Base-by-base conservation (phyloP, 2,888 invertebrate genomes). In the Caenorhabditis afra region DNA sequence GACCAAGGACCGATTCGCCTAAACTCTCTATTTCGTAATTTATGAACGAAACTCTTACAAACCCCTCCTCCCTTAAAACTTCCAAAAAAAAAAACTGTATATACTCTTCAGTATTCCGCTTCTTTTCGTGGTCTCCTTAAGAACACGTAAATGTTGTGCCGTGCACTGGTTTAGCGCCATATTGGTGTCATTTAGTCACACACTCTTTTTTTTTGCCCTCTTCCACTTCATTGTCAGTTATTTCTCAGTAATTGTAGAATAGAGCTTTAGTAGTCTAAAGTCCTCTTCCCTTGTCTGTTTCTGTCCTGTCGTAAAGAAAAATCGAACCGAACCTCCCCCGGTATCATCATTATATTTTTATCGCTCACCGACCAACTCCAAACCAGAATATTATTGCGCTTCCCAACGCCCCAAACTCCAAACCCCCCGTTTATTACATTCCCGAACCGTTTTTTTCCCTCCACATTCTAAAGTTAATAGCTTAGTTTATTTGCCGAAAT, bases 1-100 rank as follows among this genome's bases (percentile, higher is more conserved):
- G 11, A 68, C 83, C 12, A 71, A 71, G 39, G 81, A 81, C 37
- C 47, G 76, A 18, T 81, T 77, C 59, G 50, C 70, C 10, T 79
- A 65, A 64, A 16, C 29, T 39, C 37, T 7, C 3, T 12, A 49
- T 52, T 66, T 18, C 18, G 7, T 73, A 70, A 66, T 35, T 74
- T 74, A 66, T 64, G 50, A 64, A 41, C 49, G 20, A 49, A 50
- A 41, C 2, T 11, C 41, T 11, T 11, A 10, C 16, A 29, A 35
- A 11, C 52, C 22, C 18, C 41, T 20, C n/a, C 35, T 16, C 23
- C 8, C 16, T n/a, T n/a, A n/a, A n/a, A n/a, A n/a, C n/a, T n/a
- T n/a, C n/a, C n/a, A n/a, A n/a, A n/a, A n/a, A n/a, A n/a, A n/a
- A n/a, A n/a, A n/a, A 65, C 53, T 18, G 22, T 62, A 55, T 47